These are phyloP conservation scores for Rhopalosiphum nymphaeae DNA, from an alignment of 2,888 invertebrate species.

Conservation along the genomic window DNA sequence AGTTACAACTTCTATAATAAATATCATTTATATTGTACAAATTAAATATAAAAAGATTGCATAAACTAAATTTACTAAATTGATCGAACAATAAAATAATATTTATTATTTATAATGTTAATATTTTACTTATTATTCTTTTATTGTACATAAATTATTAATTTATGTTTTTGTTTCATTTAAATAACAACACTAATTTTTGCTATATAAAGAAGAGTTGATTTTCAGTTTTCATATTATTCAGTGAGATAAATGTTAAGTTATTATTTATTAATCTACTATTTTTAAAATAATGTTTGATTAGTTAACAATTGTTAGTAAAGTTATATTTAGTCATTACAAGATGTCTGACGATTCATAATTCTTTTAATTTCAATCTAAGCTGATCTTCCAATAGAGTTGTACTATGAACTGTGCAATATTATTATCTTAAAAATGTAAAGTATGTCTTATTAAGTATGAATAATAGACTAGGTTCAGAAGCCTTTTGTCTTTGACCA, in stretches of 20 bases:
- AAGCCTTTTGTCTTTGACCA: too few relatives aligned
- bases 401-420: too few relatives aligned
- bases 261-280: not conserved
- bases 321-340: too few relatives aligned
- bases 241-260: not conserved
- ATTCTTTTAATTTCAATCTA: too few relatives aligned
- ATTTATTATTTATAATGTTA: not conserved
- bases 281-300: too few relatives aligned
- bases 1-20: not conserved
- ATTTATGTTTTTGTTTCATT: not conserved
- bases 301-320: too few relatives aligned
- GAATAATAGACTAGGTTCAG: too few relatives aligned
- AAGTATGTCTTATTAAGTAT: too few relatives aligned
- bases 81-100: not conserved
- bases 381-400: too few relatives aligned
- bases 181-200: not conserved
- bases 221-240: not conserved
- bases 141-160: not conserved
- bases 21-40: not conserved
- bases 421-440: too few relatives aligned
- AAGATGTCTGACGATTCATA: too few relatives aligned
- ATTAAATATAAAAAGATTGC: not conserved
- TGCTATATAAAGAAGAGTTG: not conserved
- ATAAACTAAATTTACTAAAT: not conserved
- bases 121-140: not conserved